phyloP scores from a whole-genome alignment of 2,797 vertebrate genomes.

The Nyctibius grandis region DNA sequence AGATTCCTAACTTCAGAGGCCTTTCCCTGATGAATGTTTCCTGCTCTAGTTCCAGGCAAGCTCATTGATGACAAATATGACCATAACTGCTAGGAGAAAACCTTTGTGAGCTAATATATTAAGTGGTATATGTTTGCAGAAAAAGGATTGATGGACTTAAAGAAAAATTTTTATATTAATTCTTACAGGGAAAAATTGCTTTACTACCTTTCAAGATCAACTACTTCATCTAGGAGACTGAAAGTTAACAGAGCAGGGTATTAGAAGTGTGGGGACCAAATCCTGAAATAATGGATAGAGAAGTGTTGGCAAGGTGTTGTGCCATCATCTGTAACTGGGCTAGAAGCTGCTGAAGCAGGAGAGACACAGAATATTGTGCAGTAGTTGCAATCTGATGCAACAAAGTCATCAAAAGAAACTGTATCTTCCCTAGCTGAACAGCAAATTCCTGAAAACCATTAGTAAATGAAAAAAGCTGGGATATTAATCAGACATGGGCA shows the following conservation, averaged over 20 bases:
- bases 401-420: neutral
- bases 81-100: neutral
- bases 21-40: neutral
- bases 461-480: neutral
- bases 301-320: neutral
- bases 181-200: neutral
- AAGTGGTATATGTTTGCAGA: neutral
- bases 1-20: neutral
- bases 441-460: neutral
- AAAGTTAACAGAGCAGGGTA: neutral
- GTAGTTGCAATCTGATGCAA: neutral
- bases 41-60: neutral
- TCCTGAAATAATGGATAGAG: neutral
- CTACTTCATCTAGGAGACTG: neutral
- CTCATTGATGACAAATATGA: neutral
- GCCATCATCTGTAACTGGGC: neutral
- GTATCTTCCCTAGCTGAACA: neutral
- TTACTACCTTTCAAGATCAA: neutral
- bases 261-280: neutral
- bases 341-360: neutral
- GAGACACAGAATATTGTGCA: neutral
- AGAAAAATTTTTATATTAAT: neutral
- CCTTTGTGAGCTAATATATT: neutral
- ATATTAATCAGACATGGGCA: neutral
- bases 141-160: neutral